Base-by-base conservation (phyloP, 2,888 invertebrate species). In the Chrysomela aeneicollis region DNA sequence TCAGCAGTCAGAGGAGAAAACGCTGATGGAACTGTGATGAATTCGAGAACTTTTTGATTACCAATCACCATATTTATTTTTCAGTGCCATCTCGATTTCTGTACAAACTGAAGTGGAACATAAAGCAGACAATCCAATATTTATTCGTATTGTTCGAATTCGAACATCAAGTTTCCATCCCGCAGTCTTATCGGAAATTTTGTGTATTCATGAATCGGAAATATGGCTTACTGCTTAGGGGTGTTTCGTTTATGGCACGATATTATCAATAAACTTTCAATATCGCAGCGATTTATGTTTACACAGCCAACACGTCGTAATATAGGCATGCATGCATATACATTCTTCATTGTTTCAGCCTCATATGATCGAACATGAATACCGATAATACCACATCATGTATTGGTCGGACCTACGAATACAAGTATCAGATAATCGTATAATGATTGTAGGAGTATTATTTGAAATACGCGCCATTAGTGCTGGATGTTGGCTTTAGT, bases 261-360 rank as follows among this genome's bases (percentile, higher is more conserved):
- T 12, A 42, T 15, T 15, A 10, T 12, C 42, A n/a, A 42, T 42
- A n/a, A 42, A 42, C 15, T 42, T 42, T 42, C 15, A 15, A 15
- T 42, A 42, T 42, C 42, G 42, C 42, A 42, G 42, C 42, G 1
- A 42, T 42, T 2, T 15, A 42, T 42, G 15, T 42, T 42, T 42
- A 42, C 42, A 42, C 42, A 42, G 42, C 42, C 42, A 42, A 42
- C 42, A 42, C 42, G 15, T 42, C 15, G 42, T 42, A 15, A 42
- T 42, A 42, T 42, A n/a, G 42, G n/a, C 42, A 15, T 42, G 15
- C 42, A 42, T 26, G 26, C 26, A 26, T 26, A n/a, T 8, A 42
- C 15, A 42, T 42, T 42, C 42, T 10, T 42, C 42, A 10, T 42
- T 42, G 42, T 42, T 42, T 42, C 42, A n/a, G 42, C 35, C 35